Percentiles rank a stretch among this genome's conserved stretches.
These are phyloP conservation scores for Halictus ligatus DNA, from an alignment of 2,888 invertebrate genomes.

Conservation along the genomic window DNA sequence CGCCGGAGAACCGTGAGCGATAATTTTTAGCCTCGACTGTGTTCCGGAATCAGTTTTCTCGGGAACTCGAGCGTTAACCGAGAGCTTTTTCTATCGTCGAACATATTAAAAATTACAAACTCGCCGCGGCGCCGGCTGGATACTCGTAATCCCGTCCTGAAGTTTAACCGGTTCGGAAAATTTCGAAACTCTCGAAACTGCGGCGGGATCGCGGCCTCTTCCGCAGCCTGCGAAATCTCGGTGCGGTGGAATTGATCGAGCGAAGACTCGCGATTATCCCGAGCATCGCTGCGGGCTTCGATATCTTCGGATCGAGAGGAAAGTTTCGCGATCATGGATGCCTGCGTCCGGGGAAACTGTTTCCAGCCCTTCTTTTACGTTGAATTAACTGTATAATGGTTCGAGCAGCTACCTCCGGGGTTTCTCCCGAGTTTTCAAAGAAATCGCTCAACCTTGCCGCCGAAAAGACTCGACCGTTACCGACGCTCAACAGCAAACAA, in stretches of 20 bases:
- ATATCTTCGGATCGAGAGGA: constrained; percentile 9
- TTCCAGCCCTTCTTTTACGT: background rate
- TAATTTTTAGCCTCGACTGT: background rate
- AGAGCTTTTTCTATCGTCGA: background rate
- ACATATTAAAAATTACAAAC: constrained; percentile 20
- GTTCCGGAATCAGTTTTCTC: background rate
- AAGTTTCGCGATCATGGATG: constrained; percentile 16
- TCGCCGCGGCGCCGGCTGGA: background rate
- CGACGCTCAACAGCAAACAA: background rate
- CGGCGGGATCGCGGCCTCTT: constrained; percentile 13
- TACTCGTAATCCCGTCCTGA: constrained; percentile 11
- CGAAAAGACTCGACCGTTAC: background rate
- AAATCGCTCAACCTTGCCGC: background rate
- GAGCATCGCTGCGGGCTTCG: constrained; percentile 17
- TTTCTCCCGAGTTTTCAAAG: background rate
- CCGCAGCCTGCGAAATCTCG: constrained; percentile 17
- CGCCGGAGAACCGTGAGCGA: background rate
- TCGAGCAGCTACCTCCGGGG: background rate
- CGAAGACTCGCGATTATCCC: constrained; percentile 15
- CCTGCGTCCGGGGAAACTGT: background rate
- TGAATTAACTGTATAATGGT: constrained; percentile 1
- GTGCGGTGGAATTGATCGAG: constrained; percentile 20
- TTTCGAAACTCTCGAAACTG: constrained; percentile 13
- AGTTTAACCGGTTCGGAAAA: constrained; percentile 8
- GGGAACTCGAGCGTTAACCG: background rate